Base-by-base conservation (phyloP, 2,113 vertebrate species). In the Oxyura jamaicensis region DNA sequence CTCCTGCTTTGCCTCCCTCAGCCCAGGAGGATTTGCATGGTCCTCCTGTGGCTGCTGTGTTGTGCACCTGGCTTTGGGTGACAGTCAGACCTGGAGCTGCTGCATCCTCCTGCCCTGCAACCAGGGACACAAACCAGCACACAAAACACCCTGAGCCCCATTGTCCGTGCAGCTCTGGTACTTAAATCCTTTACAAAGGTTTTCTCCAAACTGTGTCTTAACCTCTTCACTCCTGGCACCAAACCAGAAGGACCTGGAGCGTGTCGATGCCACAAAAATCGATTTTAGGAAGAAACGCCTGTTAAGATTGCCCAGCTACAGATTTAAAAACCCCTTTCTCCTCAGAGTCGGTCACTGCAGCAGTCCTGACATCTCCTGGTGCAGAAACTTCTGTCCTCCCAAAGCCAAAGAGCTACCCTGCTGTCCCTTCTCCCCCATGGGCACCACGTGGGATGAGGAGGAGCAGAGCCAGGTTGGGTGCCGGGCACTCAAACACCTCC, bases 1-100 rank as follows among this genome's bases (percentile, higher is more conserved):
- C 60, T 74, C 59, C 88, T 39, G 16, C 39, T 73, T 33, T 79
- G 66, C 87, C 63, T 53, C 88, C 35, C 58, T 58, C 91, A 65
- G 41, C 50, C 71, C 55, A 3, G 44, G 28, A 18, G 39, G 31
- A 90, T 96, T 88, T 87, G 76, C 93, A 78, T 42, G 79, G 86
- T 84, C 82, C 75, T 48, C 5, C 6, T 8, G 46, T 23, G 8
- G 16, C 42, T 66, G 29, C 21, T 44, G 39, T 15, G 48, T 5
- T 52, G 42, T 81, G 77, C 87, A 83, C 60, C 71, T 68, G 80
- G 68, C 31, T 68, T 73, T 35, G 29, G 68, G 76, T 69, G 39
- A 48, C 69, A 39, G 10, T 33, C 11, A 46, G 59, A 29, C 20
- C n/a, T n/a, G 41, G 60, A 91, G 59, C 73, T 46, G 15, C 33